Conservation (phyloP, 2,797 vertebrate genomes). For the Somateria mollissima region DNA sequence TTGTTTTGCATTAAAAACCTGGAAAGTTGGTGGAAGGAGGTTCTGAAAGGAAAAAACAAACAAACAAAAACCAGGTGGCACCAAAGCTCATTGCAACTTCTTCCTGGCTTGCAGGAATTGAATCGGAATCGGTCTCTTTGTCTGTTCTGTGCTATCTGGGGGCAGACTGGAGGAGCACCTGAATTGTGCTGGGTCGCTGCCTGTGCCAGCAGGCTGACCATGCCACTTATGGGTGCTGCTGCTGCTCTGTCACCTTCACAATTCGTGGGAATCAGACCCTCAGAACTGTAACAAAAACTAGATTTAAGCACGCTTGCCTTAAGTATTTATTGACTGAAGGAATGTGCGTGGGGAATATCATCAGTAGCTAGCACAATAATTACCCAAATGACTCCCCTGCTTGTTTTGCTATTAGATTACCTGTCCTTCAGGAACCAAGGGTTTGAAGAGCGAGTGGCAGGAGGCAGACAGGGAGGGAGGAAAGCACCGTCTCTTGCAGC, state of each 20-base stretch:
- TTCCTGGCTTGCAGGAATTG: neutral
- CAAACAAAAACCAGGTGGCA: neutral
- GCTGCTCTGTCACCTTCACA: neutral
- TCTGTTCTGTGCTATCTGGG: neutral
- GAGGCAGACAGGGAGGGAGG: neutral
- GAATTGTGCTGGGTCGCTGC: neutral
- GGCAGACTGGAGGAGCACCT: neutral
- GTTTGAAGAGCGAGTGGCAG: neutral
- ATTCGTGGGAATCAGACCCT: neutral
- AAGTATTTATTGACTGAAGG: neutral
- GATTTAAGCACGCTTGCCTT: rapidly evolving
- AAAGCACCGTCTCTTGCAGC: neutral
- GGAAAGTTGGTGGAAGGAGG: too few species aligned
- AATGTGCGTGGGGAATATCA: neutral
- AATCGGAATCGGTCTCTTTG: neutral
- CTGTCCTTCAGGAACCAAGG: neutral
- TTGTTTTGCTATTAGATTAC: neutral
- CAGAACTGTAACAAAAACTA: neutral
- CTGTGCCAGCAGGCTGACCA: rapidly evolving
- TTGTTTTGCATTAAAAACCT: neutral
- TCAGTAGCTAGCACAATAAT: neutral
- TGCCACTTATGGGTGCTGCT: rapidly evolving
- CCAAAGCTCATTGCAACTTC: neutral
- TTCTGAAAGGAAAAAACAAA: neutral
- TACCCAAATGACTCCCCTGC: neutral